These are phyloP conservation scores for Peromyscus leucopus DNA, from an alignment of 2,113 vertebrate species.

Conservation along the genomic window DNA sequence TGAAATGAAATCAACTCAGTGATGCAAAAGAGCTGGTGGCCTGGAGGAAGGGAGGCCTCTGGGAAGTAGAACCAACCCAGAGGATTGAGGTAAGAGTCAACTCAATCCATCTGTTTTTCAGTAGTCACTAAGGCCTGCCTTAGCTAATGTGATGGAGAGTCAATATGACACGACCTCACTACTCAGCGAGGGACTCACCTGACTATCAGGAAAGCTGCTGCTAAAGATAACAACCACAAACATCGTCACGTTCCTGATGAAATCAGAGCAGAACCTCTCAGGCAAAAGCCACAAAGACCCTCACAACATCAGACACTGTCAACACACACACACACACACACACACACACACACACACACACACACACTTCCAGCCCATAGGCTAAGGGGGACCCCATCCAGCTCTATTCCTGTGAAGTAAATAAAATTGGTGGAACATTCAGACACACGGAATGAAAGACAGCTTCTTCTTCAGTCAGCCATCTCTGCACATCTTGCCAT, in stretches of 20 bases:
- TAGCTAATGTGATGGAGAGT: neutral
- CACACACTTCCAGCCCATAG: rapidly evolving
- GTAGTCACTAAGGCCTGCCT: neutral
- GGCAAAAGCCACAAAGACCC: neutral
- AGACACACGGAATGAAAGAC: neutral
- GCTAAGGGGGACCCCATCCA: neutral
- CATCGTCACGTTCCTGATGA: neutral
- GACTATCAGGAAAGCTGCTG: neutral
- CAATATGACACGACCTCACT: neutral
- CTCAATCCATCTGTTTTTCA: neutral
- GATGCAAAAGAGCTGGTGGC: neutral
- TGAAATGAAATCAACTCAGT: neutral
- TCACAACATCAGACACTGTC: neutral
- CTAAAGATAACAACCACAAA: neutral
- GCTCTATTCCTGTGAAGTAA: neutral
- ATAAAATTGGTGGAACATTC: neutral
- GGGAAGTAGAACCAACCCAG: neutral
- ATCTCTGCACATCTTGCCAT: neutral
- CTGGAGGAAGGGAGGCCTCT: neutral
- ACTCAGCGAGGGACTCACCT: neutral
- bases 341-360: neutral
- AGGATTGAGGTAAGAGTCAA: neutral
- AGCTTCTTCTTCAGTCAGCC: neutral
- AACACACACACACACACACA: neutral
- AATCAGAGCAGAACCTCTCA: neutral